Evolutionary conservation across 2,888 invertebrate genomes (phyloP), one percentile per base, ranked within the genome.

Genomic region (Steinernema scapterisci): DNA sequence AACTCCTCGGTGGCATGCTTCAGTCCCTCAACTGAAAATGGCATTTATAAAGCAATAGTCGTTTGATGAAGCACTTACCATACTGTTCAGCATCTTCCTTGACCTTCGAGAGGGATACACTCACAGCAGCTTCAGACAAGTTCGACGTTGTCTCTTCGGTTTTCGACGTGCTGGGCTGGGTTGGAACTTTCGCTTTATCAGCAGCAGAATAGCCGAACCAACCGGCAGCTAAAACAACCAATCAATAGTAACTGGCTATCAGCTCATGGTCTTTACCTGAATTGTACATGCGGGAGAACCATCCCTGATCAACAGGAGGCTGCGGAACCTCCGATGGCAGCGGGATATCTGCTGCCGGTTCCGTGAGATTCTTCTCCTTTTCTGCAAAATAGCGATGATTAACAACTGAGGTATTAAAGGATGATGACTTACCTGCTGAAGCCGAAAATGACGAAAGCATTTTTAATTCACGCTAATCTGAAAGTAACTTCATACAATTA

Each of bases 361-460:
- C 48, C 19, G 13, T 7, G 7, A 19, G 7, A 54, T 19, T 54
- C 21, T 25, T 54, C 23, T 54, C 54, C 13, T 21, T 54, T 13
- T 54, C 54, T 54, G 3, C 16, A 54, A 19, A n/a, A n/a, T n/a
- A n/a, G n/a, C n/a, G n/a, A n/a, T n/a, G n/a, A n/a, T n/a, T n/a
- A n/a, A n/a, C n/a, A n/a, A n/a, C 25, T 21, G 2, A 13, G 1
- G 6, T 6, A 54, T 23, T n/a, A 48, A 48, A 48, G 3, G 38
- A 38, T 38, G 38, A 3, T 38, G 5, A 38, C 48, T 25, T 54
- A 54, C 54, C 54, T 6, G 54, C 54, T 23, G 54, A 19, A 11
- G 54, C 54, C 23, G 54, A 54, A 54, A 54, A 54, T 21, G 54
- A 54, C 54, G 54, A 54, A 13, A 54, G 16, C 54, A 54, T 54